Base-by-base conservation (phyloP, 2,113 vertebrate genomes). In the Mionectes macconnelli region DNA sequence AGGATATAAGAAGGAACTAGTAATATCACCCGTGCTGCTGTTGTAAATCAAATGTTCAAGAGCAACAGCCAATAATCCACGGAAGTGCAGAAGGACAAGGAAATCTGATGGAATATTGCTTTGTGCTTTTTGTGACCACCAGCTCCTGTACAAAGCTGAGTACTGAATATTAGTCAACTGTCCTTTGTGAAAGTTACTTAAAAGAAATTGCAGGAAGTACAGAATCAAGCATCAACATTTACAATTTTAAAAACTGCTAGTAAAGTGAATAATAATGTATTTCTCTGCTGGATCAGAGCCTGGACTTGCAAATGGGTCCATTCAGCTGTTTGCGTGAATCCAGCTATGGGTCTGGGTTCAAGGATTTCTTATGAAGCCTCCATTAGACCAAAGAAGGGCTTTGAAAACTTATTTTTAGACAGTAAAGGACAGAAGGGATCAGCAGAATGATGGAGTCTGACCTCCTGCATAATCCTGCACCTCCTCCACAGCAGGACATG, bases 351-450 rank as follows among this genome's bases (percentile, higher is more conserved):
- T 85, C 73, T 92, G 1, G 5, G 39, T 89, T 94, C 68, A 72
- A 87, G 57, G 82, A 87, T 94, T 94, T 94, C 64, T 84, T 82
- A 60, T 25, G 39, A 84, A 94, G 44, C 37, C 55, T 89, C n/a
- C 50, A 49, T 66, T 85, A 91, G 40, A 69, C 63, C n/a, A 86
- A 92, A 80, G 88, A 90, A 94, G 49, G 76, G 68, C 53, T 96
- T 93, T 92, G 83, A 80, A 90, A 94, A 90, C 37, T 96, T 96
- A 94, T 94, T 95, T 96, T 93, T 95, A 95, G 95, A 60, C 70
- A 79, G 74, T 68, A 87, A 90, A 96, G 90, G 77, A 91, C 84
- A 94, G 92, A 87, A 89, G 49, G 77, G 87, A 95, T 96, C 87
- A 85, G 87, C 81, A 91, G 77, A 94, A 93, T 4, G 56, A 63